Percentiles rank a stretch among this genome's conserved stretches.
Conservation (phyloP, 2,113 vertebrate genomes). For the Eretmochelys imbricata region DNA sequence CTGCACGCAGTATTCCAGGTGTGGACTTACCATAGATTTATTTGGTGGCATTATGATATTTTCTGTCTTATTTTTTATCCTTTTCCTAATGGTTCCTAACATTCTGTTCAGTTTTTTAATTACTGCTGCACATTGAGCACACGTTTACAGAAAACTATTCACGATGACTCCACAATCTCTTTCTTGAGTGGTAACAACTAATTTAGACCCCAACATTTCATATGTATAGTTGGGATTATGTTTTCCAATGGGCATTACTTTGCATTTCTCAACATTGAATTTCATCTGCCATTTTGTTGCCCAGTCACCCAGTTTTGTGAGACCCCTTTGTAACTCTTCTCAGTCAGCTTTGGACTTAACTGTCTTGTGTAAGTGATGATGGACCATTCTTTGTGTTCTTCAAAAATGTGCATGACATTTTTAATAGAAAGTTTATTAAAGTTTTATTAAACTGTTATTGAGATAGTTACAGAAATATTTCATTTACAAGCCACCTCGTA, state of each 20-base stretch:
- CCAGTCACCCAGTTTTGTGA: not conserved
- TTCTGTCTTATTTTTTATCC: not conserved
- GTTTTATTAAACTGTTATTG: accelerated
- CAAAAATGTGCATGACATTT: not conserved
- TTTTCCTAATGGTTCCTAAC: too few species aligned
- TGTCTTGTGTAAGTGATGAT: not conserved
- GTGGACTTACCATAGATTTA: not conserved
- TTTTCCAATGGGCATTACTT: not conserved
- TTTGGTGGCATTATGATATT: not conserved
- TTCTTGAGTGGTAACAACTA: not conserved
- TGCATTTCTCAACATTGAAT: not conserved
- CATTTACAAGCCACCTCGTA: not conserved
- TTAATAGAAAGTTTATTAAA: not conserved
- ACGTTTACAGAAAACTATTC: too few species aligned
- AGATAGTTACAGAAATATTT: not conserved
- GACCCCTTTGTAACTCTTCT: not conserved
- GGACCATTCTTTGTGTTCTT: not conserved
- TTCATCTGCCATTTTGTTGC: not conserved
- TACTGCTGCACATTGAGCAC: not conserved
- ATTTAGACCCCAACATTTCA: not conserved
- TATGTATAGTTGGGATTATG: not conserved
- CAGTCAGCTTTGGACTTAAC: not conserved
- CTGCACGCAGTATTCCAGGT: not conserved
- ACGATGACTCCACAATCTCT: not conserved
- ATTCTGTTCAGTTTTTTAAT: not conserved